Evolutionary conservation across 2,888 invertebrate species (phyloP).

Genomic region (Ametastegia equiseti): DNA sequence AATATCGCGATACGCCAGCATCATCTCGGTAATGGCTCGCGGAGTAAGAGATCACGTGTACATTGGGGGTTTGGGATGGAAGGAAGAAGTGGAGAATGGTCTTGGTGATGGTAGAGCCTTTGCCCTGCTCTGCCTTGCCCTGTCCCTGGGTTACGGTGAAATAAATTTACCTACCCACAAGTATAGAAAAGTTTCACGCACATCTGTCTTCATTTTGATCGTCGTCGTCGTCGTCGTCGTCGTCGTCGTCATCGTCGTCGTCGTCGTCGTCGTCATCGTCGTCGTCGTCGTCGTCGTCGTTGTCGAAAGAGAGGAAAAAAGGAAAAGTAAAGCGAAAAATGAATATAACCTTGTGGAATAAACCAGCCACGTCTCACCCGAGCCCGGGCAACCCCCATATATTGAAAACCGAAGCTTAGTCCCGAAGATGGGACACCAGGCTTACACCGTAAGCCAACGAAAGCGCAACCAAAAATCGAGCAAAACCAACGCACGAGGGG

Average conservation of each 20-base stretch:
- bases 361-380: not conserved
- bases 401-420: slow-evolving; percentile 43
- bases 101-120: not conserved
- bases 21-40: slow-evolving; percentile 43
- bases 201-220: slow-evolving; percentile 41
- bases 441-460: slow-evolving; percentile 37
- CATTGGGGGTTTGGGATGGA: not conserved
- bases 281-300: too few species aligned
- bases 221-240: too few species aligned
- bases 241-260: too few species aligned
- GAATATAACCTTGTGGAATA: slow-evolving; percentile 24
- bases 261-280: too few species aligned
- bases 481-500: not conserved
- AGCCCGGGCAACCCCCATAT: slow-evolving; percentile 7
- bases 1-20: slow-evolving; percentile 43
- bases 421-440: slow-evolving; percentile 33
- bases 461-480: not conserved
- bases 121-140: too few species aligned
- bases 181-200: slow-evolving; percentile 36
- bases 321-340: not conserved
- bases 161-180: not conserved
- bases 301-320: not conserved
- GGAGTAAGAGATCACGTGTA: slow-evolving; percentile 41
- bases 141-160: not conserved
- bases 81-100: not conserved